Base-by-base conservation (phyloP, 2,888 invertebrate genomes). In the Scaptomyza tumidula region DNA sequence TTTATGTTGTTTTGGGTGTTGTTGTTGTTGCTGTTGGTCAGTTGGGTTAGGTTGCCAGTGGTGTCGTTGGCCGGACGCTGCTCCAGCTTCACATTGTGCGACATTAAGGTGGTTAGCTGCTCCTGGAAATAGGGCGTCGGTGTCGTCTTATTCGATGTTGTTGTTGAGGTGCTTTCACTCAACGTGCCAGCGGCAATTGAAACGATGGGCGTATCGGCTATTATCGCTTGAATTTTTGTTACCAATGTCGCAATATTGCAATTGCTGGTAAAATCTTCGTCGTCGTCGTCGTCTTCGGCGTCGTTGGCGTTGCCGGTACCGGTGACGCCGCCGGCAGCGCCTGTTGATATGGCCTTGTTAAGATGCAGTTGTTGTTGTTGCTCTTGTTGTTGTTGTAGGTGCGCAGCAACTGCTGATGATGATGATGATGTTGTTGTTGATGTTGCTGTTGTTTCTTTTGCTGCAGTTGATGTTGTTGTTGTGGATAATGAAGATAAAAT, bases 131-230 rank as follows among this genome's bases (percentile, higher is more conserved):
- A 77, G 64, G 83, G 78, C 65, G 91, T 90, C 67, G 90, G 90
- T 58, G 91, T 91, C 11, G 90, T 91, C 57, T 87, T 91, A 29
- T 90, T 90, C 48, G 89, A 89, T 69, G 91, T 90, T 6, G 91
- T 90, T 37, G 91, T 90, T 50, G 89, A 89, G 39, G 90, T 90
- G 57, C 90, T 87, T 68, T 90, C 90, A 64, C 90, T 90, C 60
- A 91, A 75, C 58, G 90, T 88, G 31, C 87, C 88, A 60, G 89
- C 84, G 61, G 91, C 91, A 79, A 90, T 90, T 14, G 90, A 90
- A 49, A 90, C 91, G 74, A 90, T 90, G 55, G 90, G 90, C 56
- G 89, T 89, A 75, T 89, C 90, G 10, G 89, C 86, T 70, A 90
- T 89, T 60, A 90, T 88, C 50, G 90, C 85, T 48, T 86, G 81